Evolutionary conservation across 1,140 invertebrate genomes (phyloP).

Genomic region (Babylonia areolata): DNA sequence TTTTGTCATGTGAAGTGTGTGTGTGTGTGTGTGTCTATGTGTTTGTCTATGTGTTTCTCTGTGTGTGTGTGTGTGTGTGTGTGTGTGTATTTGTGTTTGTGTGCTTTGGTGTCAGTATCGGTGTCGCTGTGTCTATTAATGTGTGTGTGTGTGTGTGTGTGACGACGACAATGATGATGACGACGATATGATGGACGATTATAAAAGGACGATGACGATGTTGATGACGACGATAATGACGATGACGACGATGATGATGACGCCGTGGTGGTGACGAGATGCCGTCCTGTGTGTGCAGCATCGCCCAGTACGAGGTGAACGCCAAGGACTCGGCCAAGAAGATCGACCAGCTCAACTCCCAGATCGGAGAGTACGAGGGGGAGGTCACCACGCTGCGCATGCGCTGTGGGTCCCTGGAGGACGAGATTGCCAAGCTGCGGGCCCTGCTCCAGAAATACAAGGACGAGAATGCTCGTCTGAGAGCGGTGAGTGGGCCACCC

Average conservation of each 20-base stretch:
- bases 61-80: no score
- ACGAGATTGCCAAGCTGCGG: constrained; percentile 55
- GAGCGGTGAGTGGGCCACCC: constrained; percentile 56
- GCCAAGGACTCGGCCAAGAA: constrained; percentile 47
- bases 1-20: no score
- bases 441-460: constrained; percentile 47
- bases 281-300: constrained; percentile 37
- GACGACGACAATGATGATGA: no score
- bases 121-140: no score
- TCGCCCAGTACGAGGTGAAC: constrained; percentile 41
- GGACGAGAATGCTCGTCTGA: constrained; percentile 53
- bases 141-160: no score
- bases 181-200: no score
- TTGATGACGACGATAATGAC: background rate
- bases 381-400: constrained; percentile 56
- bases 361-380: constrained; percentile 59
- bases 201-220: background rate
- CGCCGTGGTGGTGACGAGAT: background rate
- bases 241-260: background rate
- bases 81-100: no score
- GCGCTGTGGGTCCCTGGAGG: constrained; percentile 54
- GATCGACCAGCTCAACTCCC: constrained; percentile 51
- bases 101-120: no score
- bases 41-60: no score
- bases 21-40: no score